Evolutionary conservation across 2,113 vertebrate species (phyloP).

Genomic region (Fregata magnificens): DNA sequence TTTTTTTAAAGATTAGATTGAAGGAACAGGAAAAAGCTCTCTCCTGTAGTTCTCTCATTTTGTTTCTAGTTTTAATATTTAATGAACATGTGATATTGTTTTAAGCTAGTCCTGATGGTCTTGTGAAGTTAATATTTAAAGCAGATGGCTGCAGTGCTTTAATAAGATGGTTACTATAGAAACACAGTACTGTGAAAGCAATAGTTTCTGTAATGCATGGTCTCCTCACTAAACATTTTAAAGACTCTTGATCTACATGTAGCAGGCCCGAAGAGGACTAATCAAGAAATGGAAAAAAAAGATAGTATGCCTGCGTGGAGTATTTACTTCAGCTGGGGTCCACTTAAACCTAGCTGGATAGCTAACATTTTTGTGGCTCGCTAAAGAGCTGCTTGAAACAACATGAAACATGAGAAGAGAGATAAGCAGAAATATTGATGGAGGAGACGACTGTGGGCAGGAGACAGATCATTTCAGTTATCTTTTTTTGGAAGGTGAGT

Average conservation of each 20-base stretch:
- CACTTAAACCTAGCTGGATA: conserved; percentile 23
- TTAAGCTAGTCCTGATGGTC: conserved; percentile 59
- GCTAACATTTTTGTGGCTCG: conserved; percentile 52
- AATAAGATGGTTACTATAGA: conserved; percentile 83
- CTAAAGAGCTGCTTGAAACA: conserved; percentile 43
- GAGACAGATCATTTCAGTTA: conserved; percentile 4
- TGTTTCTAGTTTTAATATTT: conserved; percentile 76
- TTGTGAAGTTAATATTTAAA: conserved; percentile 84
- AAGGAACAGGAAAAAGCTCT: not conserved
- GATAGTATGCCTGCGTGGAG: not conserved
- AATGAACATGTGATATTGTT: conserved; percentile 76
- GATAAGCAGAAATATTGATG: conserved; percentile 49
- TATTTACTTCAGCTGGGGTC: conserved; percentile 39
- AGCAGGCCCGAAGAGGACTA: conserved; percentile 14
- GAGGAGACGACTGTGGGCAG: not conserved
- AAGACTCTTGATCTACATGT: conserved; percentile 73
- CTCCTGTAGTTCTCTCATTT: conserved; percentile 24
- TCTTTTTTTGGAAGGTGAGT: not conserved
- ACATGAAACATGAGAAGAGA: conserved; percentile 17
- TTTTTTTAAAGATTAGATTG: not conserved
- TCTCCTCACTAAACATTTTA: conserved; percentile 68
- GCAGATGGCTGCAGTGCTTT: conserved; percentile 83
- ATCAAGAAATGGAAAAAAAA: not conserved
- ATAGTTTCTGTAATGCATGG: conserved; percentile 75
- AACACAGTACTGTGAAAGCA: conserved; percentile 78